A percentile compares a stretch with the other conserved stretches of the same genome.
phyloP scores from a whole-genome alignment of 1,140 invertebrate species.

The Pinna nobilis region DNA sequence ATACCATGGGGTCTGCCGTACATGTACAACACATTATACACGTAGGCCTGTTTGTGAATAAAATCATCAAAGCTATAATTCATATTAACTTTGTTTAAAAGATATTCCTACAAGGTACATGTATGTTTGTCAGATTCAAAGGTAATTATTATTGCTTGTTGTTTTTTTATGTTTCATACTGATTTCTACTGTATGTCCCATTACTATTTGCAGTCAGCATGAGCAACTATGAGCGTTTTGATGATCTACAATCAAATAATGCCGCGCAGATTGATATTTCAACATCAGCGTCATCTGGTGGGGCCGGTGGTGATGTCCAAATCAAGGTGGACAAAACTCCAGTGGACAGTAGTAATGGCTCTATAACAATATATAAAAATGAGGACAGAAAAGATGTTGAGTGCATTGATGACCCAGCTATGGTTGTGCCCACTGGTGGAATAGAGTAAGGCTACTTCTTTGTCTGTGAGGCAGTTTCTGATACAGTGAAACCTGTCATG shows the following conservation, averaged over 20 bases:
- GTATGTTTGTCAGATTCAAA: too few relatives aligned
- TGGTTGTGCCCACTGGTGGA: constrained; percentile 27
- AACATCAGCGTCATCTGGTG: constrained; percentile 1
- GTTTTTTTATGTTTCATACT: too few relatives aligned
- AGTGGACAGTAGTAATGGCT: constrained; percentile 15
- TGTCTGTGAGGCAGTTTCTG: too few relatives aligned
- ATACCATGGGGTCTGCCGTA: too few relatives aligned
- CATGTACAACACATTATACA: too few relatives aligned
- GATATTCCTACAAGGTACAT: too few relatives aligned
- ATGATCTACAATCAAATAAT: constrained; percentile 13
- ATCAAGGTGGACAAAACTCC: constrained; percentile 44
- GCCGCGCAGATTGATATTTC: constrained; percentile 23
- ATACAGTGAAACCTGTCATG: too few relatives aligned
- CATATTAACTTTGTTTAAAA: too few relatives aligned
- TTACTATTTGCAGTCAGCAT: constrained; percentile 18
- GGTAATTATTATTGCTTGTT: too few relatives aligned
- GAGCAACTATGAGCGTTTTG: constrained; percentile 53
- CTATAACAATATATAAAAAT: constrained; percentile 45
- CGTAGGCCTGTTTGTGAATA: too few relatives aligned
- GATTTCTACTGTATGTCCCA: neutral
- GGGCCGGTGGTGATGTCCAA: constrained; percentile 38
- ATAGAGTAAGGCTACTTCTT: constrained; percentile 41
- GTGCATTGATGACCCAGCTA: constrained; percentile 60
- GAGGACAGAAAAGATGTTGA: constrained; percentile 44
- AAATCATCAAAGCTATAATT: too few relatives aligned